Evolutionary conservation across 2,113 vertebrate species (phyloP), one percentile per base, ranked within the genome.

Genomic region (Rallus limicola): DNA sequence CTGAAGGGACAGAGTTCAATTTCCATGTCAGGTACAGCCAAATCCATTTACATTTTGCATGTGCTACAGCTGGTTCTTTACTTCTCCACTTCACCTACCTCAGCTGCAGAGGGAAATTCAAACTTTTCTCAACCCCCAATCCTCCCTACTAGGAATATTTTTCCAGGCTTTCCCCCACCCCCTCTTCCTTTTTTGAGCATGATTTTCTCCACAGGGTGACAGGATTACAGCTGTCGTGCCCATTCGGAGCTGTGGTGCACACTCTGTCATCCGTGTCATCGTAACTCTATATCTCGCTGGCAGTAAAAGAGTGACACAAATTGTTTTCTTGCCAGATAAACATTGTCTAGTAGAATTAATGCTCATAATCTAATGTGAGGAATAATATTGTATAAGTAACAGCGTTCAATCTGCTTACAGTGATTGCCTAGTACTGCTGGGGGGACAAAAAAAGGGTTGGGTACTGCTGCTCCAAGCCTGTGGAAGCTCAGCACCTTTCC

Each of bases 261-360:
- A 52, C 25, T 87, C 82, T 74, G 82, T 90, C 82, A 86, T 86
- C 70, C 50, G 6, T 77, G 82, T 80, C 92, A 85, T 72, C 84
- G 85, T 86, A 94, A 95, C 87, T 89, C 77, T 93, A 20, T 71
- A 19, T 88, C 87, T 93, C 83, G 36, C 92, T 88, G 64, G 79
- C 90, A 86, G 63, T 91, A 90, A 84, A 93, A 78, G 40, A 91
- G 67, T 85, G 94, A 93, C 91, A 96, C 75, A 95, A 89, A 94
- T 93, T 86, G 91, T 95, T 89, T 97, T 88, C 63, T 67, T 74
- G 78, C 53, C 63, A 85, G 75, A 88, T 93, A 88, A 96, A 91
- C 84, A 90, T 38, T 96, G 82, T 92, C 87, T 92, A 80, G 59
- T 69, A 74, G 82, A 96, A 91, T 95, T 95, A 95, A 91, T 90